These are phyloP conservation scores for Capra hircus DNA, from an alignment of 2,113 vertebrate species.

Conservation along the genomic window DNA sequence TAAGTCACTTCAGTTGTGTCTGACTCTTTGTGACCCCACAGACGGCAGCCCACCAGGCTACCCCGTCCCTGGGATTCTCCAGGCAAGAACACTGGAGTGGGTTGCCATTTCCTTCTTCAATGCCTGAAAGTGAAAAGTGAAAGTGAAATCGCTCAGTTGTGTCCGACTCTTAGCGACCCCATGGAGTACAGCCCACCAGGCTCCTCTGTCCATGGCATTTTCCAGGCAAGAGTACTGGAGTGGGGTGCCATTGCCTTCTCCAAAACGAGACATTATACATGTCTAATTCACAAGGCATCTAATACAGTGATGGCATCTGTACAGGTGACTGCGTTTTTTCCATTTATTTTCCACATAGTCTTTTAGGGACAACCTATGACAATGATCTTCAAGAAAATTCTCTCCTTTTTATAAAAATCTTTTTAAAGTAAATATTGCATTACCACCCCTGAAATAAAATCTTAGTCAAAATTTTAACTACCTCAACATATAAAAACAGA, in stretches of 20 bases:
- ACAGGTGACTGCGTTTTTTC: not conserved
- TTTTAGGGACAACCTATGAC: not conserved
- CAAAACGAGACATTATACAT: not conserved
- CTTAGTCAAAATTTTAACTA: slow-evolving; percentile 12
- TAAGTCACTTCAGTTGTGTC: too few species aligned
- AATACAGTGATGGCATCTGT: not conserved
- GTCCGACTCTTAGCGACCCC: accelerated
- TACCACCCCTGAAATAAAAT: not conserved
- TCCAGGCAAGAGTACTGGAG: too few species aligned
- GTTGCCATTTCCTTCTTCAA: too few species aligned
- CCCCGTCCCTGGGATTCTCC: too few species aligned
- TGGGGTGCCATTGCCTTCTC: too few species aligned
- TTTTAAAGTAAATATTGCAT: not conserved
- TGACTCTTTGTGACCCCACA: too few species aligned
- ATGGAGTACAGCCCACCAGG: too few species aligned
- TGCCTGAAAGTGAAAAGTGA: too few species aligned
- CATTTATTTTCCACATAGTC: not conserved
- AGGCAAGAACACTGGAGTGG: too few species aligned
- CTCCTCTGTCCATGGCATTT: too few species aligned
- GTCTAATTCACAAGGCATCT: not conserved
- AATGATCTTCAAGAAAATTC: not conserved
- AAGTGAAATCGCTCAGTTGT: too few species aligned
- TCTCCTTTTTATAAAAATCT: not conserved
- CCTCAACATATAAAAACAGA: not conserved
- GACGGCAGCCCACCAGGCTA: too few species aligned